Evolutionary conservation across 2,113 vertebrate genomes (phyloP).

Genomic region (Cephalopterus ornatus): DNA sequence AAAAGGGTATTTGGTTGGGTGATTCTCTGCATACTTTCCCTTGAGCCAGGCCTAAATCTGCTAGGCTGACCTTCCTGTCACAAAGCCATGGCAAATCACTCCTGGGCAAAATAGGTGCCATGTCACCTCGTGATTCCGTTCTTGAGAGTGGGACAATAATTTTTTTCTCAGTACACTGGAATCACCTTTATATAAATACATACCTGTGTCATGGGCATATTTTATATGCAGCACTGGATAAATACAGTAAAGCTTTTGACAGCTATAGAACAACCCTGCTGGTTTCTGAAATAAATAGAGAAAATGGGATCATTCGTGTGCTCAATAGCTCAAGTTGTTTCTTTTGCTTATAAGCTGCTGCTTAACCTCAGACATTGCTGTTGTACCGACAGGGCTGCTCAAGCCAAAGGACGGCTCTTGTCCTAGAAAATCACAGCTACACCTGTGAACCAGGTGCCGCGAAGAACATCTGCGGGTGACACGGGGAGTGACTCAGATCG

Average conservation of each 20-base stretch:
- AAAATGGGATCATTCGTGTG: neutral
- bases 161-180: neutral
- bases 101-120: neutral
- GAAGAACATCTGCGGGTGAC: neutral
- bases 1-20: neutral
- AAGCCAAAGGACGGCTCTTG: neutral
- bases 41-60: neutral
- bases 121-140: neutral
- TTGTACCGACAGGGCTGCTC: neutral
- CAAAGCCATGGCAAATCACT: neutral
- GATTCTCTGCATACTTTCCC: neutral
- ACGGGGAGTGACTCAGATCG: rapidly evolving
- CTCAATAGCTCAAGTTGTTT: neutral
- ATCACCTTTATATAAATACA: neutral
- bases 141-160: neutral
- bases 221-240: neutral
- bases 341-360: neutral
- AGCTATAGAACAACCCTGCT: neutral
- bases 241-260: neutral
- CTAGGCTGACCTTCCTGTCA: neutral
- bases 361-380: neutral
- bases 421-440: neutral
- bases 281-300: neutral
- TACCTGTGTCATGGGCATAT: neutral
- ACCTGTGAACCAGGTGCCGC: neutral